Evolutionary conservation across 2,797 vertebrate species (phyloP), one percentile per base, ranked within the genome.

Genomic region (Centropyge bicolor): DNA sequence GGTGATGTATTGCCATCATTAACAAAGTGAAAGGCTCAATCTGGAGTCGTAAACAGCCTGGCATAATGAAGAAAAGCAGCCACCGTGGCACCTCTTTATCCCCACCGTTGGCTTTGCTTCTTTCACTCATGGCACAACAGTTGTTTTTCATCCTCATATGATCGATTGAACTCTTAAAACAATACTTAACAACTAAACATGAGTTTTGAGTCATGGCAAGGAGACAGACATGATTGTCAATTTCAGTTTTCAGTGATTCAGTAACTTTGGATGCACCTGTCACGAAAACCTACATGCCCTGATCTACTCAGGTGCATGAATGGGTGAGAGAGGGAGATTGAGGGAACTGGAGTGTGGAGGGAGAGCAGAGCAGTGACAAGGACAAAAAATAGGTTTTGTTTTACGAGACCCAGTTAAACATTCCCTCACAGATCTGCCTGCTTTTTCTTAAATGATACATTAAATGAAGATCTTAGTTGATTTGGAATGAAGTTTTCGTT

Each of bases 1-100:
- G 40, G 70, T 84, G 80, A 91, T 85, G 75, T 78, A 88, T 74
- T 62, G 70, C 60, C 63, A 41, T 82, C 84, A 87, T 88, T 82
- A 88, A 70, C 49, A 71, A 63, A 65, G 70, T 82, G 67, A 89
- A 88, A 77, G 57, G 66, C 45, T 54, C 78, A 80, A 78, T 86
- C 84, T 84, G 76, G 67, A 78, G 54, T 36, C 1, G 22, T 76
- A 67, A 88, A 78, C 40, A 84, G 66, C 22, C 46, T 66, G 61
- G 38, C 86, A 86, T 63, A 86, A 86, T 80, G 59, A 81, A 83
- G 77, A 24, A 52, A 40, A 80, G 68, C 40, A 72, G 70, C 35
- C 16, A 66, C 51, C 66, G 51, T 80, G 78, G 61, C 60, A 70
- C 66, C 64, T 56, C 69, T 72, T 80, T 48, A 57, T 76, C 27